phyloP scores from a whole-genome alignment of 1,140 invertebrate genomes.

The Bombus cullumanus region DNA sequence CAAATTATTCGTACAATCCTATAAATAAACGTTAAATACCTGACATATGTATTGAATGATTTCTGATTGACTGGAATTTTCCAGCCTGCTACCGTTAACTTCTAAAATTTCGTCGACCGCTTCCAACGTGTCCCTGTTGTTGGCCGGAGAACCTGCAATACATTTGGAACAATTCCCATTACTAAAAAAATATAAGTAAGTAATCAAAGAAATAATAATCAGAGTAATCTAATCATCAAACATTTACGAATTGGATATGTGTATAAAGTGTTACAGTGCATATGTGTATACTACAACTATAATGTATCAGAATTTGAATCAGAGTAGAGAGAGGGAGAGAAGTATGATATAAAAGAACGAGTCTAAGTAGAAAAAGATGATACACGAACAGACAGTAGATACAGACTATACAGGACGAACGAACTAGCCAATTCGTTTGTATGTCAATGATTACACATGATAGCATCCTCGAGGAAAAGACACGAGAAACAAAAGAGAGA shows the following conservation, averaged over 20 bases:
- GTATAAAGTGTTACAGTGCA: neutral
- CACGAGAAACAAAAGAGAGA: constrained; percentile 35
- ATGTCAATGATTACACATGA: constrained; percentile 4
- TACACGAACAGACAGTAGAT: neutral
- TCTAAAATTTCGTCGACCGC: constrained; percentile 98
- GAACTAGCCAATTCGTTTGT: constrained; percentile 21
- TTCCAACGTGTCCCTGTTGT: constrained; percentile 94
- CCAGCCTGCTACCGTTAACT: constrained; percentile 95
- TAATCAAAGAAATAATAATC: too few species aligned
- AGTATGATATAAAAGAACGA: neutral
- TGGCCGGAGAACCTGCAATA: constrained; percentile 92
- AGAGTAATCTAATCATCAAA: neutral
- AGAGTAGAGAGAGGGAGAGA: neutral
- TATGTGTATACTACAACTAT: neutral
- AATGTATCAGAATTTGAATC: too few species aligned
- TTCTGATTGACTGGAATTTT: constrained; percentile 94
- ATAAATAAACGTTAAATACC: constrained; percentile 82
- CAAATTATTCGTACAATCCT: neutral
- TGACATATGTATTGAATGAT: constrained; percentile 97
- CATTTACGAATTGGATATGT: neutral
- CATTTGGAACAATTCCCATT: neutral
- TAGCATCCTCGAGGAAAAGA: constrained; percentile 12
- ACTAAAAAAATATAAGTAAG: neutral
- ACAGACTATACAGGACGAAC: neutral
- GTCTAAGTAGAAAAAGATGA: neutral